Evolutionary conservation across 2,797 vertebrate species (phyloP).

Genomic region (Myioborus miniatus): DNA sequence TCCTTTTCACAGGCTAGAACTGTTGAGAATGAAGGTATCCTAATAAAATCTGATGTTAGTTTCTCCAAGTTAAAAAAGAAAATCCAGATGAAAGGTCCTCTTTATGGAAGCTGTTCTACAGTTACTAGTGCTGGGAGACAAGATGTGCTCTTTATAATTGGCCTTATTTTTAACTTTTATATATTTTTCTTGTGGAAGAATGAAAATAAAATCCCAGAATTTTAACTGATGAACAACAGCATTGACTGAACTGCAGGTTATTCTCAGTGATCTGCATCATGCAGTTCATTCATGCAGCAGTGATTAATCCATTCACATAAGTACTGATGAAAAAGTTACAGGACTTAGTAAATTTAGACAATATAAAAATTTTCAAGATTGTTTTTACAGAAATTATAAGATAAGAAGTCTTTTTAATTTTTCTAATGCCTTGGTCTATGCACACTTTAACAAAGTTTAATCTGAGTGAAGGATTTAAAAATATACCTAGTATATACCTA

Average conservation of each 20-base stretch:
- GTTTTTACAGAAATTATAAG: constrained; percentile 31
- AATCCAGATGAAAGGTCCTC: background rate
- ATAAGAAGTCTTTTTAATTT: constrained; percentile 26
- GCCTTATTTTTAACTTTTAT: constrained; percentile 26
- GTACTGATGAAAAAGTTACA: background rate
- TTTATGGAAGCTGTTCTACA: background rate
- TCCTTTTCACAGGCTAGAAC: constrained; percentile 10
- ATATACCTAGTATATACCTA: background rate
- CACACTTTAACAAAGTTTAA: constrained; percentile 27
- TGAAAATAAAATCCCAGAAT: background rate
- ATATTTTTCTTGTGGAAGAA: background rate
- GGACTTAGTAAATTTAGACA: constrained; percentile 4
- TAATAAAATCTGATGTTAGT: constrained; percentile 7
- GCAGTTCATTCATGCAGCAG: background rate
- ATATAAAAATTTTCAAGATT: background rate
- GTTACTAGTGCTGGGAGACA: background rate
- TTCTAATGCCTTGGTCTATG: constrained; percentile 66
- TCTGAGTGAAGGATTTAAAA: constrained; percentile 25
- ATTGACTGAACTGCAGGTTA: background rate
- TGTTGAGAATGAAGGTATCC: background rate
- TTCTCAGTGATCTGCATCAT: background rate
- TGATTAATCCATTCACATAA: background rate
- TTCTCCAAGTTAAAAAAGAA: constrained; percentile 11
- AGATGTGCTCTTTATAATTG: background rate
- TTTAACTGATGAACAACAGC: background rate